Evolutionary conservation across 1,140 invertebrate genomes (phyloP).

Genomic region (Hycleus phaleratus): DNA sequence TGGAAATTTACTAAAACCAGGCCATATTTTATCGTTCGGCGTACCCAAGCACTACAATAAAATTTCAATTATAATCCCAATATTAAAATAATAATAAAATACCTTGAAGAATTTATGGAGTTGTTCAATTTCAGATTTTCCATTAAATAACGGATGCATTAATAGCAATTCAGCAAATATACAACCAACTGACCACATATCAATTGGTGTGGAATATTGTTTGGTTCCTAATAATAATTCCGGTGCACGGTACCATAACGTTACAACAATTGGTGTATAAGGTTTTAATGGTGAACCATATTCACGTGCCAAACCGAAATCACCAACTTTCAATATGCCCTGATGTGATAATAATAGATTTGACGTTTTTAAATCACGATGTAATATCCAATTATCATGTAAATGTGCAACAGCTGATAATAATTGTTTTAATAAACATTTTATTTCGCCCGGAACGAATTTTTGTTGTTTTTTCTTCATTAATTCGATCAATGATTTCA

Average conservation of each 20-base stretch:
- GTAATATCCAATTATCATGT: constrained; percentile 99
- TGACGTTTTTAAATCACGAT: constrained; percentile 96
- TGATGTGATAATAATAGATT: constrained; percentile 95
- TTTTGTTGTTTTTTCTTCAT: constrained; percentile 89
- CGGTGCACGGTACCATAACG: constrained; percentile 93
- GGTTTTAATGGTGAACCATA: constrained; percentile 94
- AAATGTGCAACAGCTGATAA: constrained; percentile 83
- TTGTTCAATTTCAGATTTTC: constrained; percentile 93
- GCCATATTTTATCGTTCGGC: constrained; percentile 92
- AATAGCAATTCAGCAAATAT: constrained; percentile 96
- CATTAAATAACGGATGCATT: constrained; percentile 93
- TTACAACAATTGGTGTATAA: constrained; percentile 97
- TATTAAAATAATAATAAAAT: too few relatives aligned
- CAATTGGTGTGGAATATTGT: constrained; percentile 93
- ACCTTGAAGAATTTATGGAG: constrained; percentile 91
- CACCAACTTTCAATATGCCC: constrained; percentile 82
- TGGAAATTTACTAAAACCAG: constrained; percentile 83
- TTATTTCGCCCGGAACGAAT: constrained; percentile 88
- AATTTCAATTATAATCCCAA: too few relatives aligned
- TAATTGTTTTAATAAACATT: constrained; percentile 91
- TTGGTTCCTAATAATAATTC: constrained; percentile 82
- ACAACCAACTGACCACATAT: constrained; percentile 98
- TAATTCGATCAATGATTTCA: constrained; percentile 96
- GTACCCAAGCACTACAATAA: constrained; percentile 65
- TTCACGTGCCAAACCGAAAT: constrained; percentile 96